Percentiles rank a stretch among this genome's conserved stretches.
Evolutionary conservation across 2,797 vertebrate genomes (phyloP).

Genomic region (Poeciliopsis paucimaculata): DNA sequence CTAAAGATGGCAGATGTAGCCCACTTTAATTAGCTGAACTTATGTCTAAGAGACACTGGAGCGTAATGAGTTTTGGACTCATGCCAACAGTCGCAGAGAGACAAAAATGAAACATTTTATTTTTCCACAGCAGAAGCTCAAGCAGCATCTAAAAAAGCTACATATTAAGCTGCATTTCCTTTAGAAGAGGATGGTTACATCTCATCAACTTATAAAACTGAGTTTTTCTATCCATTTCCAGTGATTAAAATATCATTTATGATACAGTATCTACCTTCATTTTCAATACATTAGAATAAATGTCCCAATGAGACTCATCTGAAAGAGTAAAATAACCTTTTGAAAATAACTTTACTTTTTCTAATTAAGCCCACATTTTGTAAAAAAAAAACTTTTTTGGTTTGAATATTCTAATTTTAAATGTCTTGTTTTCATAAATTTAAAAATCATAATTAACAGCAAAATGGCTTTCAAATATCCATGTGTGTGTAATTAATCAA

Average conservation of each 20-base stretch:
- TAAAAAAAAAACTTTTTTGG: too few species aligned
- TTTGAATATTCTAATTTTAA: too few species aligned
- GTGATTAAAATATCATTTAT: not conserved
- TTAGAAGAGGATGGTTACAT: not conserved
- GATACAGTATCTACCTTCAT: not conserved
- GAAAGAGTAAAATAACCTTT: too few species aligned
- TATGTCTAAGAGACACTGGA: constrained; percentile 11
- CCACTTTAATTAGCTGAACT: constrained; percentile 18
- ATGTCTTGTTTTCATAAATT: too few species aligned
- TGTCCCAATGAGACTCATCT: too few species aligned
- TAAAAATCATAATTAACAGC: too few species aligned
- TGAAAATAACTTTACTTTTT: too few species aligned
- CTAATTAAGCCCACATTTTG: too few species aligned
- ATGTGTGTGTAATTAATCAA: too few species aligned
- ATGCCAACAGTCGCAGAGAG: not conserved
- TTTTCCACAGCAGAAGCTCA: not conserved
- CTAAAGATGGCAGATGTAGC: constrained; percentile 17
- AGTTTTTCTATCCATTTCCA: not conserved
- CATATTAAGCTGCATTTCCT: not conserved
- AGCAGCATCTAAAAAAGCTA: not conserved
- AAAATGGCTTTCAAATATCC: too few species aligned
- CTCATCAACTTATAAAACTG: not conserved
- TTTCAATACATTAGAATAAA: too few species aligned
- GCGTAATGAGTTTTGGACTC: constrained; percentile 12
- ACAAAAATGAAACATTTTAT: constrained; percentile 5